Base-by-base conservation (phyloP, 1,140 invertebrate species). In the Platorchestia sp. region DNA sequence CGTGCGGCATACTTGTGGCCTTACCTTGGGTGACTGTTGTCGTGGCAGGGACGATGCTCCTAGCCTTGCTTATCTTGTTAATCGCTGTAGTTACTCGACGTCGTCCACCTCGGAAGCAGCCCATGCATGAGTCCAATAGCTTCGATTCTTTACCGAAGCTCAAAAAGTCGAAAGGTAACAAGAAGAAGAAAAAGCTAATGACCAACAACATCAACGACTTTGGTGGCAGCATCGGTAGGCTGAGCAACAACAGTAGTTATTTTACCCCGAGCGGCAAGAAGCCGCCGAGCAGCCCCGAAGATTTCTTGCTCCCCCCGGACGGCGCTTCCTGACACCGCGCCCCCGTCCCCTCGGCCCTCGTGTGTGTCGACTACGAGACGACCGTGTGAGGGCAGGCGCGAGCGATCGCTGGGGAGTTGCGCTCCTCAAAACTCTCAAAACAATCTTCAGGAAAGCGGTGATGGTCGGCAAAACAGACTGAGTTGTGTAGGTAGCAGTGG, bases 311-410 rank as follows among this genome's bases (percentile, higher is more conserved):
- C 43, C 96, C 96, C 41, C 95, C 95, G 90, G 95, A 95, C 47
- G 96, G 96, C 86, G 95, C 95, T 87, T 96, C 95, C 95, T 96
- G 96, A 96, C 96, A 96, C 44, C 95, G 95, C 95, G 95, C 96
- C 95, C 95, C 95, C 95, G 91, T 93, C 45, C 95, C 96, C 95
- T 95, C 86, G 86, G 95, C 95, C 45, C 89, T 95, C 75, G 96
- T 96, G 86, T 96, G 95, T 59, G 95, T 96, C 51, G 96, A 96
- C 95, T 96, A 96, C 95, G 96, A 96, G 95, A 96, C 96, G 51
- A 96, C 96, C 53, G 96, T 96, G 44, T 96, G 95, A 95, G 87
- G 91, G 43, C 44, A 47, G 91, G 45, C 7, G 44, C 45, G 45
- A 36, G 45, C 41, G 47, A 5, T 47, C 45, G 7, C 43, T 45